phyloP scores from a whole-genome alignment of 2,888 invertebrate species.

The Copidosoma aretas region DNA sequence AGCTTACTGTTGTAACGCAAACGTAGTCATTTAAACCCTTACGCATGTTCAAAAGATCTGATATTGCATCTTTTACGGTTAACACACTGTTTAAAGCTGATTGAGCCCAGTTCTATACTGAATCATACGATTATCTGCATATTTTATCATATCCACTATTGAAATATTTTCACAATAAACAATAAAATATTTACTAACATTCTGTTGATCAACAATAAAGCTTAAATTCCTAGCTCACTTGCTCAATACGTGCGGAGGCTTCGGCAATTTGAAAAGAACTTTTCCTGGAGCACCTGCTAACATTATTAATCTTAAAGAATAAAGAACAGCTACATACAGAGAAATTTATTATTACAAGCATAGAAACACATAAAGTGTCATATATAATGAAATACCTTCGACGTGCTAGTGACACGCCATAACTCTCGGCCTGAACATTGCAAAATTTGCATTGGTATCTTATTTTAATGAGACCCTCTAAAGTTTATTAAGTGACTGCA shows the following conservation, averaged over 20 bases:
- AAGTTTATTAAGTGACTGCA: slow-evolving; percentile 80
- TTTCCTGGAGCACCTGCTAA: slow-evolving; percentile 84
- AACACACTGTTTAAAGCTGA: slow-evolving; percentile 80
- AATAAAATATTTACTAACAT: slow-evolving; percentile 54
- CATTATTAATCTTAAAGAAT: slow-evolving; percentile 69
- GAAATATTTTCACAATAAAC: neutral
- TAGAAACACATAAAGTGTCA: neutral
- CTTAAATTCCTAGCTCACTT: slow-evolving; percentile 71
- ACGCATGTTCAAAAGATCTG: slow-evolving; percentile 77
- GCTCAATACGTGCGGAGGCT: slow-evolving; percentile 80
- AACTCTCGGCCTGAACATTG: slow-evolving; percentile 85
- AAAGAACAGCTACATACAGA: slow-evolving; percentile 33
- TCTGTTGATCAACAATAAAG: slow-evolving; percentile 69
- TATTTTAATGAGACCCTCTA: slow-evolving; percentile 79
- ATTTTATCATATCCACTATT: too few species aligned
- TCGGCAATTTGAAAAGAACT: slow-evolving; percentile 76
- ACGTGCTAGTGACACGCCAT: slow-evolving; percentile 83
- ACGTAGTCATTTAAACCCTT: slow-evolving; percentile 75
- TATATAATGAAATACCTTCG: slow-evolving; percentile 64
- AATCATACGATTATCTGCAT: slow-evolving; percentile 46
- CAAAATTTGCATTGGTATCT: slow-evolving; percentile 89
- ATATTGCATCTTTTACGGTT: slow-evolving; percentile 82
- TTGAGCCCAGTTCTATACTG: slow-evolving; percentile 70
- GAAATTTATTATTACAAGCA: neutral
- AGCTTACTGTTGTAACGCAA: slow-evolving; percentile 75